Conservation (phyloP, 2,113 vertebrate genomes). For the Scomber japonicus region DNA sequence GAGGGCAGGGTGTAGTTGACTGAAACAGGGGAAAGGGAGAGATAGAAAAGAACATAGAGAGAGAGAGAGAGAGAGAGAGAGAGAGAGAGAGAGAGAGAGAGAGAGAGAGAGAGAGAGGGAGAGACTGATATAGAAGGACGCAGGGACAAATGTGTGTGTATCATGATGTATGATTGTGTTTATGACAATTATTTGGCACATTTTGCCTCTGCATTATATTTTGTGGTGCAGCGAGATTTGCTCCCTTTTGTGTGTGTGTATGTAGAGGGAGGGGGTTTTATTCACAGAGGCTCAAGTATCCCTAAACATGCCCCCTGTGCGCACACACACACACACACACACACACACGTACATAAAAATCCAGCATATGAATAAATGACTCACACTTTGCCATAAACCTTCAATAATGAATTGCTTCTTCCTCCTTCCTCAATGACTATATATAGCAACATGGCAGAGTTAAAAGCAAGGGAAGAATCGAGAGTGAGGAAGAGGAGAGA, state of each 20-base stretch:
- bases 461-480: conserved; percentile 49
- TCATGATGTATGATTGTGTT: not conserved
- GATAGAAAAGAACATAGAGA: not conserved
- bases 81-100: not conserved
- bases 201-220: conserved; percentile 20
- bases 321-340: not conserved
- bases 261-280: not conserved
- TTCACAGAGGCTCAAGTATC: not conserved
- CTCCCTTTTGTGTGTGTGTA: not conserved
- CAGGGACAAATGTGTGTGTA: conserved; percentile 24
- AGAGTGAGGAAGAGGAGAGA: not conserved
- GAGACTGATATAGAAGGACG: conserved; percentile 33
- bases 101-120: not conserved
- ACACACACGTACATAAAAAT: conserved; percentile 2
- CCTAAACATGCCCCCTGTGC: not conserved
- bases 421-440: conserved; percentile 60
- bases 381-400: conserved; percentile 63
- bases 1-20: conserved; percentile 10
- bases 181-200: conserved; percentile 15
- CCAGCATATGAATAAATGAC: conserved; percentile 55
- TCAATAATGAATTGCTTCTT: conserved; percentile 76
- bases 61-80: not conserved
- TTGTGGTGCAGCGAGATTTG: not conserved
- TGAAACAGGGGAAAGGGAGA: conserved; percentile 14
- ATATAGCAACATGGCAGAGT: conserved; percentile 62